A percentile compares a stretch with the other conserved stretches of the same genome.
Conservation (phyloP, 30 jellyfish, hydroid and myxozoan species). For the Nemopilema nomurai region DNA sequence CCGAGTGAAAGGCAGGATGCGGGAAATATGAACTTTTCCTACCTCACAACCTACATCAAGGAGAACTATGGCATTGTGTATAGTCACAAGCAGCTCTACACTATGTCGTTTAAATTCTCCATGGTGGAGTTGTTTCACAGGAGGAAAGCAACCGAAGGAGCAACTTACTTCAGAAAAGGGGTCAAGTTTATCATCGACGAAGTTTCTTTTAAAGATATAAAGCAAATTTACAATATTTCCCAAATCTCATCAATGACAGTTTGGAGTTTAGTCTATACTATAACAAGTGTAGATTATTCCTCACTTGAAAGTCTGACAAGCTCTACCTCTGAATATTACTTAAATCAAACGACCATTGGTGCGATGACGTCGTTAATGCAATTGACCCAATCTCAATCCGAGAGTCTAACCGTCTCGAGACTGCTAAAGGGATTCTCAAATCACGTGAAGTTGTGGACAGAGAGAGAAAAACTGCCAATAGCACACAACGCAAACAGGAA, state of each 20-base stretch:
- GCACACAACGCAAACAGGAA: background rate
- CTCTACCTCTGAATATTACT: background rate
- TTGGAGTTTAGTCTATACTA: background rate
- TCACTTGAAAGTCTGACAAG: background rate
- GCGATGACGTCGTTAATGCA: background rate
- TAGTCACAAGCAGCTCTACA: constrained; percentile 8
- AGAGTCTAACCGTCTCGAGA: background rate
- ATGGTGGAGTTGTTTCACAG: background rate
- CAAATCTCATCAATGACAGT: background rate
- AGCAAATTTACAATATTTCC: background rate
- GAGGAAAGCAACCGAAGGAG: constrained; percentile 3
- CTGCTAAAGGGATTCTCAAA: background rate
- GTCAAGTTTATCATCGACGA: background rate
- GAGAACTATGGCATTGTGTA: no score
- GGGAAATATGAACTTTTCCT: background rate
- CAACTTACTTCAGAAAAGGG: background rate
- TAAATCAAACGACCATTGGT: background rate
- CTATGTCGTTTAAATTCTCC: constrained; percentile 4
- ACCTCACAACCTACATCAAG: background rate
- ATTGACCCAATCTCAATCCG: background rate
- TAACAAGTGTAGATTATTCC: background rate
- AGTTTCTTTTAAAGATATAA: background rate
- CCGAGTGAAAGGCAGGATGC: background rate
- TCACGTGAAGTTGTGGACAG: background rate
- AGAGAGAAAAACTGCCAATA: background rate